Percentiles rank a stretch among this genome's conserved stretches.
Evolutionary conservation across 2,797 vertebrate genomes (phyloP).

Genomic region (Onychomys torridus): DNA sequence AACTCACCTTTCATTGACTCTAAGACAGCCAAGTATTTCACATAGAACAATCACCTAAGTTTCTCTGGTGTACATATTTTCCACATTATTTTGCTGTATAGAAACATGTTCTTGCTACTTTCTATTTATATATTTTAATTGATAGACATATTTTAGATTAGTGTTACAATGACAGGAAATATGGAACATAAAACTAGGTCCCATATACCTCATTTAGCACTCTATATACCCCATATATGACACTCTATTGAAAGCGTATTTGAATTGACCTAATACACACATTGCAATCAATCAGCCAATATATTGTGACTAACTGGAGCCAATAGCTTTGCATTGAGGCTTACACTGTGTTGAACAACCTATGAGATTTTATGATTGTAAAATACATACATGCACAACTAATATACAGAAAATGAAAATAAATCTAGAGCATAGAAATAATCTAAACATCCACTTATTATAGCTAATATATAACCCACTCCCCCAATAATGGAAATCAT

Average conservation of each 20-base stretch:
- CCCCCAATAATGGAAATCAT: neutral
- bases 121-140: neutral
- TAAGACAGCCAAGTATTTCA: neutral
- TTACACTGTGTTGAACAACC: neutral
- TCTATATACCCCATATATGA: neutral
- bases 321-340: neutral
- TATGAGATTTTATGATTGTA: neutral
- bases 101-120: neutral
- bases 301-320: neutral
- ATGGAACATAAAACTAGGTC: too few relatives aligned
- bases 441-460: neutral
- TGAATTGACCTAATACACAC: neutral
- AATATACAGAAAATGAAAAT: neutral
- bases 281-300: neutral
- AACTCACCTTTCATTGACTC: neutral
- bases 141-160: neutral
- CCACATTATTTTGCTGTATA: neutral
- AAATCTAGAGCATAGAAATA: neutral
- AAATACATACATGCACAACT: neutral
- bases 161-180: neutral
- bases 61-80: neutral
- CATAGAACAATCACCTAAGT: neutral
- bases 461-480: neutral
- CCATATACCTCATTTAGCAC: neutral
- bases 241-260: neutral